Conservation (phyloP, 2,113 vertebrate species). For the Caretta caretta region DNA sequence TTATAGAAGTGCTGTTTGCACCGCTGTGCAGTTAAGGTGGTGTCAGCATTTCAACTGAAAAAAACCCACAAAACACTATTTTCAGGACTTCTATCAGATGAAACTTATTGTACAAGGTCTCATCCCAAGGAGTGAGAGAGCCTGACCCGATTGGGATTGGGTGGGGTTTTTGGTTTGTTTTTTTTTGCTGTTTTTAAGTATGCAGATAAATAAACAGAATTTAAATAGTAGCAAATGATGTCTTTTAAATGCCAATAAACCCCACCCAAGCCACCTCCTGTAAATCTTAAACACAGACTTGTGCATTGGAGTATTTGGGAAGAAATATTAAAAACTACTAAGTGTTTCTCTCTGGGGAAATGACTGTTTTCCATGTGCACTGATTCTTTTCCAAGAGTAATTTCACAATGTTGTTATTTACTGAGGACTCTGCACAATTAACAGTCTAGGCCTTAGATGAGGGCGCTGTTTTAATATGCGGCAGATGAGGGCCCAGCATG, state of each 20-base stretch:
- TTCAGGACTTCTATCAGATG: slow-evolving; percentile 33
- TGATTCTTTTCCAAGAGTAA: neutral
- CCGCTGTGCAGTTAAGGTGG: slow-evolving; percentile 61
- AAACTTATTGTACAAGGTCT: neutral
- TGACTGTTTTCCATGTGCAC: slow-evolving; percentile 30
- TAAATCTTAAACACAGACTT: slow-evolving; percentile 42
- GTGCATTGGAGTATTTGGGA: neutral
- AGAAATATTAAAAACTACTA: slow-evolving; percentile 35
- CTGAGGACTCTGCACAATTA: slow-evolving; percentile 11
- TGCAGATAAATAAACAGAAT: slow-evolving; percentile 32
- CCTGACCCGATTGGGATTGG: neutral
- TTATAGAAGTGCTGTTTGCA: slow-evolving; percentile 73
- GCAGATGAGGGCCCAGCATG: neutral
- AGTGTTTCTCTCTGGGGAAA: slow-evolving; percentile 20
- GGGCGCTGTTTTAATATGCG: neutral
- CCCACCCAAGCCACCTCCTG: slow-evolving; percentile 25
- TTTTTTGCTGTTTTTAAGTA: neutral
- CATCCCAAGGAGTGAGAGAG: neutral
- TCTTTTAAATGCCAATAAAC: slow-evolving; percentile 57
- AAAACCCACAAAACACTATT: slow-evolving; percentile 22
- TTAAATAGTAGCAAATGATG: slow-evolving; percentile 24
- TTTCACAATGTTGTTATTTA: slow-evolving; percentile 53
- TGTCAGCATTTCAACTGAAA: slow-evolving; percentile 73
- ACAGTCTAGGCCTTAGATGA: neutral
- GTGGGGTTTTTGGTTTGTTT: too few relatives aligned